phyloP scores from a whole-genome alignment of 2,888 invertebrate genomes.

The Keiferia lycopersicella region DNA sequence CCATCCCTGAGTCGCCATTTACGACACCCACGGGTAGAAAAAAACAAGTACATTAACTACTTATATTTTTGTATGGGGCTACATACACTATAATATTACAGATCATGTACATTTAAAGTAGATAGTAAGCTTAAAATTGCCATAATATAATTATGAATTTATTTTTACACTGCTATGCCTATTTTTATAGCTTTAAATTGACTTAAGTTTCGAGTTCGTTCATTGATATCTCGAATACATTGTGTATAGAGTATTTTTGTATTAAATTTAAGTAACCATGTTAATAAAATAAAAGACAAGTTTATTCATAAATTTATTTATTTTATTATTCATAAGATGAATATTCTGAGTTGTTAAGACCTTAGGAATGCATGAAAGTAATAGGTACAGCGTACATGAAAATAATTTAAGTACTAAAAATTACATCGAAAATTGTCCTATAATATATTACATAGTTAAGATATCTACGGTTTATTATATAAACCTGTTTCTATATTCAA shows the following conservation, averaged over 20 bases:
- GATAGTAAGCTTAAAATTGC: too few relatives aligned
- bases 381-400: slow-evolving; percentile 64
- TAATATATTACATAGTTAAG: slow-evolving; percentile 55
- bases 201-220: too few relatives aligned
- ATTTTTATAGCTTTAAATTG: too few relatives aligned
- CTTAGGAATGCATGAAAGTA: slow-evolving; percentile 71
- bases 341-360: slow-evolving; percentile 70
- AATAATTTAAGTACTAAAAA: slow-evolving; percentile 77
- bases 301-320: slow-evolving; percentile 65
- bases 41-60: too few relatives aligned
- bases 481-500: slow-evolving; percentile 57
- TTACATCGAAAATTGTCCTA: slow-evolving; percentile 58
- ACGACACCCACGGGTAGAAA: too few relatives aligned
- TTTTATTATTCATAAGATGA: slow-evolving; percentile 63
- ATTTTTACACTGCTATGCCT: too few relatives aligned
- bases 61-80: too few relatives aligned
- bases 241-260: slow-evolving; percentile 1
- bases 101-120: too few relatives aligned
- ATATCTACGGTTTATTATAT: slow-evolving; percentile 69
- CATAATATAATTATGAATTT: too few relatives aligned
- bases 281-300: slow-evolving; percentile 20
- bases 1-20: too few relatives aligned
- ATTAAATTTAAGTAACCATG: neutral
- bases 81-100: too few relatives aligned
- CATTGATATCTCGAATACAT: too few relatives aligned